Evolutionary conservation across 2,797 vertebrate genomes (phyloP).

Genomic region (Pangasius sanitwongsei): DNA sequence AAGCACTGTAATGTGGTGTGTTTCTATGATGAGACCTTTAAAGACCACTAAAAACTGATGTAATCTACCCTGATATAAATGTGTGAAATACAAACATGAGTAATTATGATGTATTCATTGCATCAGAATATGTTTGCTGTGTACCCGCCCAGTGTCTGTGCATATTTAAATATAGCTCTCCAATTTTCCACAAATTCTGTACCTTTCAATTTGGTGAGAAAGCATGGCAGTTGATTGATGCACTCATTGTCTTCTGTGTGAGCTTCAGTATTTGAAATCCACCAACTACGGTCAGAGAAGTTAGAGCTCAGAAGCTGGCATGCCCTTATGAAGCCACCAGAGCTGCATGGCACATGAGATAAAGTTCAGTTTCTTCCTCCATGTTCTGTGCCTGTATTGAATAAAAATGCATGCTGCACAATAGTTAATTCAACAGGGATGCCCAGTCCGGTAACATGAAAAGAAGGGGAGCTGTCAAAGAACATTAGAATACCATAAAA

Average conservation of each 20-base stretch:
- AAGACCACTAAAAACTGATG: neutral
- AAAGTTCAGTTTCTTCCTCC: slow-evolving; percentile 14
- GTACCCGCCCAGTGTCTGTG: slow-evolving; percentile 7
- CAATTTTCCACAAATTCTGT: slow-evolving; percentile 20
- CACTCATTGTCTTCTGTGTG: neutral
- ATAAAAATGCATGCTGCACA: slow-evolving; percentile 50
- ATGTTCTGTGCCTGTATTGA: slow-evolving; percentile 27
- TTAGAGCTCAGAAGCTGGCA: slow-evolving; percentile 8
- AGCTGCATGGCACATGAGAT: slow-evolving; percentile 14
- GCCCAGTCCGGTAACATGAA: slow-evolving; percentile 63
- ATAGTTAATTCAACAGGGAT: slow-evolving; percentile 75
- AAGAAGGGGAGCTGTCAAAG: slow-evolving; percentile 56
- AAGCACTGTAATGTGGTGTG: neutral
- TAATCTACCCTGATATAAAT: neutral
- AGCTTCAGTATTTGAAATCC: slow-evolving; percentile 13
- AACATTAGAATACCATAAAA: slow-evolving; percentile 57
- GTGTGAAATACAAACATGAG: neutral
- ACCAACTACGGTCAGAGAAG: neutral
- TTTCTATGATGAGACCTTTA: neutral
- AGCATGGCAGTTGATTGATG: slow-evolving; percentile 41
- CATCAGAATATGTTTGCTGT: slow-evolving; percentile 30
- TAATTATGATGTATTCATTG: slow-evolving; percentile 18
- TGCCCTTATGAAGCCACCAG: neutral
- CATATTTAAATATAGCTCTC: slow-evolving; percentile 10
- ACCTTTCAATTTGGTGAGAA: neutral